A percentile compares a stretch with the other conserved stretches of the same genome.
Evolutionary conservation across 1,140 invertebrate genomes (phyloP).

Genomic region (Maniola jurtina): DNA sequence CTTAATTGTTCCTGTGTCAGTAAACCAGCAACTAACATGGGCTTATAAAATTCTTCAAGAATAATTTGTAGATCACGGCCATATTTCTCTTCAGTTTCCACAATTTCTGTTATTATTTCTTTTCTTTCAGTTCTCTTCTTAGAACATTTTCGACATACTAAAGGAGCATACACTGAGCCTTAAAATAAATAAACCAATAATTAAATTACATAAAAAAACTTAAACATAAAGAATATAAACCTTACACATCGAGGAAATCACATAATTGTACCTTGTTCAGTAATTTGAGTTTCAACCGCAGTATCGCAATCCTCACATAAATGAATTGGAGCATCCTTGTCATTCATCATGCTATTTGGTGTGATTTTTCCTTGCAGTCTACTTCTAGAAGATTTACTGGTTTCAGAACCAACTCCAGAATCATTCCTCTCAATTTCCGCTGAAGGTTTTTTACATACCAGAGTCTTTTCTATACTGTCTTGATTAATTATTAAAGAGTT

Average conservation of each 20-base stretch:
- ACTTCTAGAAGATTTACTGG: slow-evolving; percentile 90
- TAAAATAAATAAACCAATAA: slow-evolving; percentile 40
- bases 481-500: slow-evolving; percentile 81
- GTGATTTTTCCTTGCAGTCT: slow-evolving; percentile 81
- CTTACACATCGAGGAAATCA: slow-evolving; percentile 21
- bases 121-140: slow-evolving; percentile 93
- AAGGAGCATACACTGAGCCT: slow-evolving; percentile 85
- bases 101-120: slow-evolving; percentile 96
- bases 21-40: slow-evolving; percentile 93
- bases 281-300: slow-evolving; percentile 83
- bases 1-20: slow-evolving; percentile 90
- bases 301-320: slow-evolving; percentile 89
- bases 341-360: slow-evolving; percentile 59
- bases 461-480: slow-evolving; percentile 75
- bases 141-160: slow-evolving; percentile 92
- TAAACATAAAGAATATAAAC: not conserved
- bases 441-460: slow-evolving; percentile 77
- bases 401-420: slow-evolving; percentile 95
- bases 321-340: slow-evolving; percentile 78
- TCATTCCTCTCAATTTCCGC: slow-evolving; percentile 92
- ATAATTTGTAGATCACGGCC: slow-evolving; percentile 95
- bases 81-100: slow-evolving; percentile 97
- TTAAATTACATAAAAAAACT: slow-evolving; percentile 9
- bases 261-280: slow-evolving; percentile 79
- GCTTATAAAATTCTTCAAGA: slow-evolving; percentile 95